Base-by-base conservation (phyloP, 1,140 invertebrate genomes). In the Luehdorfia chinensis region DNA sequence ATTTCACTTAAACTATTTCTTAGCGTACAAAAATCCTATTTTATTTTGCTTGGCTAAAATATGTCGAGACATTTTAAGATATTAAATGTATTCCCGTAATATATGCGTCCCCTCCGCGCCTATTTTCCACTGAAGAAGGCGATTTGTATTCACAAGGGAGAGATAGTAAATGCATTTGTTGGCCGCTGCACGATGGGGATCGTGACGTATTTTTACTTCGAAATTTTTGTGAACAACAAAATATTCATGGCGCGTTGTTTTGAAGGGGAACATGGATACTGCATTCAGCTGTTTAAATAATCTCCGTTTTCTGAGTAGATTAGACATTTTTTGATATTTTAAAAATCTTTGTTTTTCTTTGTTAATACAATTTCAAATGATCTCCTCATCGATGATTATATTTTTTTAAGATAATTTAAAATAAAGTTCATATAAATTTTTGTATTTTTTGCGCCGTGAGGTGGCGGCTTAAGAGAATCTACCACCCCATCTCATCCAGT, bases 141-240 rank as follows among this genome's bases (percentile, higher is more conserved):
- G 47, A 83, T 80, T 80, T 76, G 73, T 80, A 80, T 83, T 83
- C 76, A 68, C 72, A 57, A 56, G 70, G 66, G 66, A 58, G 44
- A 50, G 60, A 70, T 65, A 59, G 59, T 59, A 65, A 66, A 71
- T 75, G 73, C 73, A 78, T 78, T 66, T 60, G 59, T 52, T 50
- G 58, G 53, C 33, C 50, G 58, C 45, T 74, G 74, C 75, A 76
- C 58, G 54, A 51, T 59, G 47, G 43, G 50, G 58, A 47, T 59
- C 59, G 53, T 58, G 63, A 56, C 48, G 66, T 52, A 73, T 74
- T 72, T 75, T 70, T 61, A 57, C 55, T 60, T 62, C 48, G 45
- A 66, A 69, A 59, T 60, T 74, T 71, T 27, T 27, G 36, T 52
- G 49, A 54, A 61, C 59, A 65, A 36, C 25, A 59, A 66, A 66